phyloP scores from a whole-genome alignment of 2,888 invertebrate genomes.

The Noctuana brunneofusca region DNA sequence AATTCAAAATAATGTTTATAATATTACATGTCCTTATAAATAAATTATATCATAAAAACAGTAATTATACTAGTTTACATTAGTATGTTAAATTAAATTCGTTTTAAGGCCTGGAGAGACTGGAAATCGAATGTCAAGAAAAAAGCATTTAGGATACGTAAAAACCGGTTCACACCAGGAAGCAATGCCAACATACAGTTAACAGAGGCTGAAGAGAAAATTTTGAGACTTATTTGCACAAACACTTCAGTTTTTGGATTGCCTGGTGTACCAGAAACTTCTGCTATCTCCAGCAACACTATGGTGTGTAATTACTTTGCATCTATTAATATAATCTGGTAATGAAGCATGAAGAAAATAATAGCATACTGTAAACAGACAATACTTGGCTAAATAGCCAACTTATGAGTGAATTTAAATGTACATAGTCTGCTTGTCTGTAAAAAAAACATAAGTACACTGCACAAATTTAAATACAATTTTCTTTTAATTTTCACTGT shows the following conservation, averaged over 20 bases:
- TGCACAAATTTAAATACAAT: too few species aligned
- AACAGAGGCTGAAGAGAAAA: conserved; percentile 63
- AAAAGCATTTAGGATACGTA: conserved; percentile 64
- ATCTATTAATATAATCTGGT: background rate
- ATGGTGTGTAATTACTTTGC: conserved; percentile 44
- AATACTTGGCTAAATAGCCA: too few species aligned
- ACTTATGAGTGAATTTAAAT: too few species aligned
- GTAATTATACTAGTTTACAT: background rate
- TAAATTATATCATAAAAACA: background rate
- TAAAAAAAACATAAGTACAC: too few species aligned
- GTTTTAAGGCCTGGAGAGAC: conserved; percentile 60
- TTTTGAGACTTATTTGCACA: conserved; percentile 58
- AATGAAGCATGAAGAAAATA: background rate
- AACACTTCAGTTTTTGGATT: conserved; percentile 62
- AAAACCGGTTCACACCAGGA: conserved; percentile 60
- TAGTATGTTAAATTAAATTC: background rate
- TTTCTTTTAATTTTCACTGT: too few species aligned
- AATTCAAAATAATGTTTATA: too few species aligned
- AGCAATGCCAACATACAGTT: conserved; percentile 54
- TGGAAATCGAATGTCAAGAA: conserved; percentile 70
- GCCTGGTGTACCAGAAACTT: conserved; percentile 60
- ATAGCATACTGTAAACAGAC: too few species aligned
- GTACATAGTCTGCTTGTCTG: too few species aligned
- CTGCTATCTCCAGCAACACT: conserved; percentile 45
- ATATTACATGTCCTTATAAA: too few species aligned